A percentile compares a stretch with the other conserved stretches of the same genome.
These are phyloP conservation scores for Phymanthus crucifer DNA, from an alignment of 92 coral and sea anemone genomes.

Conservation along the genomic window DNA sequence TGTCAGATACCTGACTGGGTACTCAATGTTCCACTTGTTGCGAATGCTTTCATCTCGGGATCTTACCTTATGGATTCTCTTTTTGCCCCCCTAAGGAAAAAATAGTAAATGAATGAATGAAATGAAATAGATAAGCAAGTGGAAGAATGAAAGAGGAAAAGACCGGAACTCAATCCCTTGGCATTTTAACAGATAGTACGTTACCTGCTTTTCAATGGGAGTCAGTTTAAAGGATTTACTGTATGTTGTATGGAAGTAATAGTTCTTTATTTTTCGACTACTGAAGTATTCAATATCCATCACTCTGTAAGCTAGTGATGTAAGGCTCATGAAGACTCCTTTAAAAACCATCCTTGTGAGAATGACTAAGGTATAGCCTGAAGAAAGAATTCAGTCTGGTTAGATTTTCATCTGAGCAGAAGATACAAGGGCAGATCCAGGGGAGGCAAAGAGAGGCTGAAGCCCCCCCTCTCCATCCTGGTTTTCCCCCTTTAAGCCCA, in stretches of 20 bases:
- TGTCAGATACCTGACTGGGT: conserved; percentile 75
- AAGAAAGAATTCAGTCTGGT: background rate
- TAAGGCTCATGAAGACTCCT: conserved; percentile 57
- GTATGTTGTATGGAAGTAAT: conserved; percentile 65
- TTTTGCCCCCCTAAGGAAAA: conserved; percentile 54
- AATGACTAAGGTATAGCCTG: conserved; percentile 75
- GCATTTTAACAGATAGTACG: too few species aligned
- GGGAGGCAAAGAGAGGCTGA: too few species aligned
- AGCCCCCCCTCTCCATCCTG: too few species aligned
- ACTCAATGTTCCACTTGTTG: conserved; percentile 74
- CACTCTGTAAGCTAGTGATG: conserved; percentile 67
- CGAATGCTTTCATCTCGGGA: conserved; percentile 59
- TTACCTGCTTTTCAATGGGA: conserved; percentile 74
- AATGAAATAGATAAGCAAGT: background rate
- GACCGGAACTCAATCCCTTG: too few species aligned
- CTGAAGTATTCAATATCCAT: conserved; percentile 77
- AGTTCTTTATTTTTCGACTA: conserved; percentile 46
- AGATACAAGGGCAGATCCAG: too few species aligned
- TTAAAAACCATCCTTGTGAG: conserved; percentile 73
- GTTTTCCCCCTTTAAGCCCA: too few species aligned
- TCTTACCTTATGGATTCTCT: conserved; percentile 56
- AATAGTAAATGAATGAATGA: background rate
- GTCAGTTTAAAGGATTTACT: conserved; percentile 84
- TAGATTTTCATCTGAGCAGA: too few species aligned
- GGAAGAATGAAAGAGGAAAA: background rate